Evolutionary conservation across 2,797 vertebrate species (phyloP), one percentile per base, ranked within the genome.

Genomic region (Pogonophryne albipinna): DNA sequence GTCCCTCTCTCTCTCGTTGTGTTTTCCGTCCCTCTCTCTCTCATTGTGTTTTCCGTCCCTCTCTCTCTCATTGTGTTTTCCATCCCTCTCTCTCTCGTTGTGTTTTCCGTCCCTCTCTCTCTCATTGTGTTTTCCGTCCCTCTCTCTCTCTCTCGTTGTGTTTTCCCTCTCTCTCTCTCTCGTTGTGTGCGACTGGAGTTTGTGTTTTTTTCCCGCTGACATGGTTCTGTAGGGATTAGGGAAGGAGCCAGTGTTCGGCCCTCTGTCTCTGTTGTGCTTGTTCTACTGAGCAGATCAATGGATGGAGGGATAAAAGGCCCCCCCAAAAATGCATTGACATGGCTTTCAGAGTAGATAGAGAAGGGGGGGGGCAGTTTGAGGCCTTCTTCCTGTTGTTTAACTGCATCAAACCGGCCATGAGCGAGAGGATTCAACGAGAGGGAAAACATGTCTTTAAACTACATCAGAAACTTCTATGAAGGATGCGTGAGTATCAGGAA

Each of bases 391-490:
- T 75, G 90, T 65, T 31, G 65, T 64, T 79, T 87, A 78, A 85
- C 88, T 72, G 85, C 76, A 88, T 85, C 73, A 52, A 85, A 87
- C 76, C 78, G 82, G 90, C 90, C 90, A 92, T 87, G 93, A 92
- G 66, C 88, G 77, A 78, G 76, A 41, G 84, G 56, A 63, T 71
- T 89, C 62, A 90, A 61, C 70, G 17, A 68, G 85, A 80, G 74
- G 61, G 79, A 67, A 86, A 90, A 80, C 85, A 96, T 96, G 96
- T 97, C 96, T 92, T 92, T 96, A 88, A 97, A 96, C 92, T 96
- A 96, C 93, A 95, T 96, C 91, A 95, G 92, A 90, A 96, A 96
- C 93, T 96, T 97, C 95, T 97, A 95, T 84, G 96, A 97, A 93
- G 96, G 96, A 94, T 97, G 95, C 89, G 96, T 96, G 88, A 96